Percentiles rank a stretch among this genome's conserved stretches.
These are phyloP conservation scores for Drosophila miranda DNA, from an alignment of 1,140 invertebrate genomes.

Conservation along the genomic window DNA sequence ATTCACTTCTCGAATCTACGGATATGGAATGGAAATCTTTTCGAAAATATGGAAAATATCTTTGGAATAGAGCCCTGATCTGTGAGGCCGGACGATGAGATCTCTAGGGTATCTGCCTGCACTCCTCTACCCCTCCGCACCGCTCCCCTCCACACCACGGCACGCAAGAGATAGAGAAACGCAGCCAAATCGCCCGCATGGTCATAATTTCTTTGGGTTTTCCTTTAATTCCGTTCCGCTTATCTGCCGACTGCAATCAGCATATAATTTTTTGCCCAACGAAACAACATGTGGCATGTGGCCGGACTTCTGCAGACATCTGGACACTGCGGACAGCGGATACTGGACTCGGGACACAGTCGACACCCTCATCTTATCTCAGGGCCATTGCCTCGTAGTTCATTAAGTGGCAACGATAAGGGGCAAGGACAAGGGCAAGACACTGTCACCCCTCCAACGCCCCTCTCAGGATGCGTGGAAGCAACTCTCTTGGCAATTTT, in stretches of 20 bases:
- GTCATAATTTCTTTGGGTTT: constrained; percentile 66
- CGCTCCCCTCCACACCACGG: not conserved
- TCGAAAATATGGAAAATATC: too few relatives aligned
- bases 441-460: constrained; percentile 1
- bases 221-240: constrained; percentile 49
- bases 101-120: too few relatives aligned
- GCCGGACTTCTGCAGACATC: constrained; percentile 37
- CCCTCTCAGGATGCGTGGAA: constrained; percentile 2
- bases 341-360: not conserved
- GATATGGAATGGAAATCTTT: too few relatives aligned
- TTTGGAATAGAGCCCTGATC: too few relatives aligned
- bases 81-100: too few relatives aligned
- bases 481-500: constrained; percentile 20
- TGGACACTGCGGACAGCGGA: not conserved
- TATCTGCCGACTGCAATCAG: constrained; percentile 75
- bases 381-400: constrained; percentile 56
- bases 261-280: constrained; percentile 71
- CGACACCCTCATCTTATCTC: constrained; percentile 61
- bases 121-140: not conserved
- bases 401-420: constrained; percentile 64
- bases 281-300: constrained; percentile 56
- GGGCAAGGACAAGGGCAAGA: constrained; percentile 4
- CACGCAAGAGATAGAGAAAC: constrained; percentile 19
- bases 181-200: constrained; percentile 58
- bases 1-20: too few relatives aligned